phyloP scores from a whole-genome alignment of 2,888 invertebrate genomes.

The Biston stratarius region DNA sequence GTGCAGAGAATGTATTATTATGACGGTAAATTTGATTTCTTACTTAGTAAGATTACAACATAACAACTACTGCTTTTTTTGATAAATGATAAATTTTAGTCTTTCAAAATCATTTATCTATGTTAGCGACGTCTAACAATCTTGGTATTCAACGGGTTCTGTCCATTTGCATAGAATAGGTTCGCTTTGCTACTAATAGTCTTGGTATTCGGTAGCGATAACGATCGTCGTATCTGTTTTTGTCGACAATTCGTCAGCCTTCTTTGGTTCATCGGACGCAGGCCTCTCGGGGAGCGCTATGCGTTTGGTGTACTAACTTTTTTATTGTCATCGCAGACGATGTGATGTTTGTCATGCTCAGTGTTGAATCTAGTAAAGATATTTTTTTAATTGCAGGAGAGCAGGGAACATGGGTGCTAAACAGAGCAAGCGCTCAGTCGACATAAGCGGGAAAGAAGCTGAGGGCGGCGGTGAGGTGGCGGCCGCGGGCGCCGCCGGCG shows the following conservation, averaged over 20 bases:
- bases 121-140: conserved; percentile 14
- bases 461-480: conserved; percentile 87
- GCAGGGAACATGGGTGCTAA: conserved; percentile 91
- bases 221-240: conserved; percentile 22
- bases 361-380: not conserved
- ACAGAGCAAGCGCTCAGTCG: conserved; percentile 95
- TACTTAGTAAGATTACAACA: no score
- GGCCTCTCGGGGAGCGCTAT: conserved; percentile 5
- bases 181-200: conserved; percentile 24
- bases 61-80: no score
- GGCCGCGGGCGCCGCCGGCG: conserved; percentile 87
- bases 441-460: conserved; percentile 91
- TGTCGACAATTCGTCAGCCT: conserved; percentile 18
- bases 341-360: not conserved
- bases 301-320: conserved; percentile 9
- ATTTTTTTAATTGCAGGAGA: conserved; percentile 50
- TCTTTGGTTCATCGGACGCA: conserved; percentile 13
- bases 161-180: conserved; percentile 30
- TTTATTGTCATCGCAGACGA: not conserved
- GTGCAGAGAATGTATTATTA: not conserved
- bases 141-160: conserved; percentile 27
- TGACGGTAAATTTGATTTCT: no score
- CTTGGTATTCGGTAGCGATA: conserved; percentile 28
- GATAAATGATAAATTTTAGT: not conserved
- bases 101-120: conserved; percentile 7